These are phyloP conservation scores for Drosophila paramelanica DNA, from an alignment of 2,888 invertebrate species.

Conservation along the genomic window DNA sequence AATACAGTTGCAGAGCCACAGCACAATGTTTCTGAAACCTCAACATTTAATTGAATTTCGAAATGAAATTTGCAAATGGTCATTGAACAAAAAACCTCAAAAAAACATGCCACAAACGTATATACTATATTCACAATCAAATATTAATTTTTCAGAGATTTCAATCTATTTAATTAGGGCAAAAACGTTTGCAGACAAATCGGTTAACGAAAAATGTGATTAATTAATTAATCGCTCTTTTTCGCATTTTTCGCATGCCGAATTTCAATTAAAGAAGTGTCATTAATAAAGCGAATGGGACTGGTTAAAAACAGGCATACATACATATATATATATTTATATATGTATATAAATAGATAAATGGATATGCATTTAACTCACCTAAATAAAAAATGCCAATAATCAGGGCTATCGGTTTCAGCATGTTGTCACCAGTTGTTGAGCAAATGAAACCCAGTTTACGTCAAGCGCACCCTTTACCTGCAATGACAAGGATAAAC, in stretches of 20 bases:
- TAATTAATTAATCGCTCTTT: slow-evolving; percentile 40
- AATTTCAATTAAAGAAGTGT: slow-evolving; percentile 58
- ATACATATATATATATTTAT: background rate
- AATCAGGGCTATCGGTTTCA: slow-evolving; percentile 75
- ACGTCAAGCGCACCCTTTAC: slow-evolving; percentile 44
- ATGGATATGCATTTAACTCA: slow-evolving; percentile 52
- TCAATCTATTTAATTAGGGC: slow-evolving; percentile 36
- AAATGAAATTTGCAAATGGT: slow-evolving; percentile 18
- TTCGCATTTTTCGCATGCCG: slow-evolving; percentile 48
- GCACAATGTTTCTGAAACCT: slow-evolving; percentile 4
- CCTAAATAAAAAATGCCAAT: slow-evolving; percentile 81
- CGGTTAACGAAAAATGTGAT: slow-evolving; percentile 56
- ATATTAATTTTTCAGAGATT: slow-evolving; percentile 27
- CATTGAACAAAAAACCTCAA: slow-evolving; percentile 6
- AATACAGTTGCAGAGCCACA: background rate
- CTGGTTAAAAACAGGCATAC: slow-evolving; percentile 2
- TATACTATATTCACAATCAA: slow-evolving; percentile 20
- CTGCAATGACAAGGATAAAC: slow-evolving; percentile 44
- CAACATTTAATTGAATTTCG: slow-evolving; percentile 10
- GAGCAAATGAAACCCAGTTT: slow-evolving; percentile 45
- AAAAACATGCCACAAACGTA: background rate
- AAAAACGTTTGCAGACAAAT: slow-evolving; percentile 36
- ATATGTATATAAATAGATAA: background rate
- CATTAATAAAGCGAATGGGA: slow-evolving; percentile 53
- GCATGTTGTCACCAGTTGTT: slow-evolving; percentile 78